phyloP scores from a whole-genome alignment of 2,797 vertebrate species.

The Lepilemur septentrionalis region DNA sequence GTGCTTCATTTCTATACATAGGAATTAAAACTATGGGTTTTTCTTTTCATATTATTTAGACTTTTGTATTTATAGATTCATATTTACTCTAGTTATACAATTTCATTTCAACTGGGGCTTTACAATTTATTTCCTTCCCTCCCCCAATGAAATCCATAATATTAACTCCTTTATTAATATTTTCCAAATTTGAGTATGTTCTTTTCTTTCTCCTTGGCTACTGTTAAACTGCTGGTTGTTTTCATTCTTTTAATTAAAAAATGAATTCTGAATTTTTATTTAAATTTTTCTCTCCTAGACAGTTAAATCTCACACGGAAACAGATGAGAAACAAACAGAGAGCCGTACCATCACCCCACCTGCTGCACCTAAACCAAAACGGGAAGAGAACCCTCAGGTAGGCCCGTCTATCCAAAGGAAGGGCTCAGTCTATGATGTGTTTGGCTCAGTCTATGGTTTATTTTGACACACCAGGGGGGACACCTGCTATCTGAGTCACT shows the following conservation, averaged over 20 bases:
- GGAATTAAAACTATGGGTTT: conserved; percentile 14
- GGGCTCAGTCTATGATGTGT: fast-evolving
- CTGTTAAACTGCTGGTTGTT: conserved; percentile 54
- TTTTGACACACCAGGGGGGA: background rate
- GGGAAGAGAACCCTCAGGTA: conserved; percentile 98
- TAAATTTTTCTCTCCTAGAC: conserved; percentile 86
- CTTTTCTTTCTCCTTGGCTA: background rate
- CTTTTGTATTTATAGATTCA: background rate
- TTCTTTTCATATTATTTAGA: conserved; percentile 11
- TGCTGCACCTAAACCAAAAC: conserved; percentile 91
- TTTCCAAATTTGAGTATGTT: background rate
- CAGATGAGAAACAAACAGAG: conserved; percentile 90
- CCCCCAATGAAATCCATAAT: conserved; percentile 25
- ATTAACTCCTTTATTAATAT: conserved; percentile 57
- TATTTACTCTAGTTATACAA: background rate
- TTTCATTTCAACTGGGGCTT: background rate
- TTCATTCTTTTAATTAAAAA: conserved; percentile 66
- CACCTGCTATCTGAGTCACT: background rate
- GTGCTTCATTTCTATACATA: background rate
- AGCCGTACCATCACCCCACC: conserved; percentile 88
- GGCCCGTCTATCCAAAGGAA: background rate
- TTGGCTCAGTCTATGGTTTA: background rate
- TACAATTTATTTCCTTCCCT: conserved; percentile 25
- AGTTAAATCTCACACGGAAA: conserved; percentile 92
- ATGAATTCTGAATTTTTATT: conserved; percentile 59